phyloP scores from a whole-genome alignment of 2,113 vertebrate species.

The Poeciliopsis prolifica region DNA sequence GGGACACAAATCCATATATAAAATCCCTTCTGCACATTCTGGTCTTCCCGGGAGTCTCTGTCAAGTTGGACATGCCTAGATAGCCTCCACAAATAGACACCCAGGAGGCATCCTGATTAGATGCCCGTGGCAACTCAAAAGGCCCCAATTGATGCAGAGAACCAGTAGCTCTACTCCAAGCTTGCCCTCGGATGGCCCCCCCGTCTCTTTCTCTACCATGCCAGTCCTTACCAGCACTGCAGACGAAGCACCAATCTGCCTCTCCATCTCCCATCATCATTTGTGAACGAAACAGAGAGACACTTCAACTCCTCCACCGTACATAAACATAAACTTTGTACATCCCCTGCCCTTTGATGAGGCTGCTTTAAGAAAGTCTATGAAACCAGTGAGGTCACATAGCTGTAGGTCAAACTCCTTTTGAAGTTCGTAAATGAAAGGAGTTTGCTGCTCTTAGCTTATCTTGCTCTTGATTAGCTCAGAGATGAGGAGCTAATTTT shows the following conservation, averaged over 20 bases:
- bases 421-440: constrained; percentile 43
- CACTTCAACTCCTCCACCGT: background rate
- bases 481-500: constrained; percentile 31
- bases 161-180: too few relatives aligned
- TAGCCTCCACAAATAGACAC: too few relatives aligned
- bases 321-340: background rate
- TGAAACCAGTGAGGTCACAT: constrained; percentile 6
- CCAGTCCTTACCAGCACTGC: too few relatives aligned
- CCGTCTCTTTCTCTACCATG: too few relatives aligned
- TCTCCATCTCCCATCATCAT: background rate
- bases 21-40: too few relatives aligned
- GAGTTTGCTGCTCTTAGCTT: constrained; percentile 25
- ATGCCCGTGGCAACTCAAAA: too few relatives aligned
- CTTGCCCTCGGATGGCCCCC: too few relatives aligned
- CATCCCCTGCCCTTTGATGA: constrained; percentile 40
- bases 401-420: constrained; percentile 28
- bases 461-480: constrained; percentile 20
- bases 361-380: constrained; percentile 46
- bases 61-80: too few relatives aligned
- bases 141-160: too few relatives aligned
- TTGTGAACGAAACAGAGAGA: background rate
- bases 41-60: too few relatives aligned
- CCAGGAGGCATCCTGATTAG: too few relatives aligned
- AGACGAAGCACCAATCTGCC: background rate
- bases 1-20: too few relatives aligned